Evolutionary conservation across 2,113 vertebrate species (phyloP), one percentile per base, ranked within the genome.

Genomic region (Trichomycterus rosablanca): DNA sequence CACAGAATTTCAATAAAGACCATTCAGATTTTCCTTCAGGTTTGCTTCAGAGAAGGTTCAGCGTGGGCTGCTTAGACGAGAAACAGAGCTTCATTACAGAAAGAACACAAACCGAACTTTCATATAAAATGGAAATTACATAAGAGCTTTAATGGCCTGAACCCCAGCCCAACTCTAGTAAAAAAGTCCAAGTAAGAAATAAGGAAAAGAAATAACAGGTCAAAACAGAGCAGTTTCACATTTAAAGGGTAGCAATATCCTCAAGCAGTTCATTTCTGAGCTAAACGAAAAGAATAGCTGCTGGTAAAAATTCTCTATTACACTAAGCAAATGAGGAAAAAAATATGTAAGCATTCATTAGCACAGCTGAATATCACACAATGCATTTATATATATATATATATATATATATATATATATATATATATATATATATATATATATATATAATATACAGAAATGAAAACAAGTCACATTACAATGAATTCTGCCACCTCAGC

Each of bases 141-240:
- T n/a, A n/a, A n/a, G n/a, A n/a, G n/a, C n/a, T n/a, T n/a, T n/a
- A n/a, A n/a, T n/a, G n/a, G n/a, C n/a, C n/a, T n/a, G n/a, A n/a
- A n/a, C n/a, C n/a, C n/a, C n/a, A n/a, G n/a, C n/a, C n/a, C n/a
- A n/a, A n/a, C n/a, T n/a, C n/a, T n/a, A n/a, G n/a, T n/a, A n/a
- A n/a, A n/a, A n/a, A n/a, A n/a, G n/a, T n/a, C n/a, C n/a, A n/a
- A n/a, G n/a, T n/a, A n/a, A n/a, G n/a, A n/a, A n/a, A n/a, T n/a
- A n/a, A n/a, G n/a, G n/a, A n/a, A 50, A 32, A 44, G n/a, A 26
- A 18, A 5, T 55, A 22, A 69, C 43, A 67, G 50, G 61, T 65
- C 52, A 12, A 16, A 35, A 60, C 65, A 64, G 39, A 63, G 22
- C n/a, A n/a, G n/a, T n/a, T n/a, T n/a, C n/a, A n/a, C n/a, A n/a